phyloP scores from a whole-genome alignment of 2,113 vertebrate species.

The Vimba vimba region DNA sequence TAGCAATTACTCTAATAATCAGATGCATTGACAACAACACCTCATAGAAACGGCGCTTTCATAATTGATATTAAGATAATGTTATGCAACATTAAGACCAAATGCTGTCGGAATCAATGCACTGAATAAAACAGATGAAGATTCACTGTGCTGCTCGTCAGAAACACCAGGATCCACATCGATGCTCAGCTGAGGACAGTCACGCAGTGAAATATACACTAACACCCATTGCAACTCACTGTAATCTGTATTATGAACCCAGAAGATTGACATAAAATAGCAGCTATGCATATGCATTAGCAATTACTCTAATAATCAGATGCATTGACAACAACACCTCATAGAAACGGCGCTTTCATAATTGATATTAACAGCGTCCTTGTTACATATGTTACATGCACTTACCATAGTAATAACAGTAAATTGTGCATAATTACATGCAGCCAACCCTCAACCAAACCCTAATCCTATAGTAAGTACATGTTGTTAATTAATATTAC shows the following conservation, averaged over 20 bases:
- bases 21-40: neutral
- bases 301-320: neutral
- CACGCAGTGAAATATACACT: neutral
- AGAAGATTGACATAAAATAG: constrained; percentile 4
- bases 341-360: neutral
- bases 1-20: neutral
- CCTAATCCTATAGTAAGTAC: no score
- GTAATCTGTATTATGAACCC: neutral
- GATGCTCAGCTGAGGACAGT: neutral
- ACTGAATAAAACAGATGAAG: neutral
- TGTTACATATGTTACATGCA: no score
- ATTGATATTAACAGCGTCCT: neutral
- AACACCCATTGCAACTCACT: constrained; percentile 32
- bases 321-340: neutral
- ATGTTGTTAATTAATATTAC: no score
- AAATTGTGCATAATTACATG: no score
- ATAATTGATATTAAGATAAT: neutral
- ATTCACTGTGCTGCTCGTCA: constrained; percentile 43
- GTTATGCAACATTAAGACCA: no score
- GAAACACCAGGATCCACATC: constrained; percentile 24
- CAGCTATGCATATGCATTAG: neutral
- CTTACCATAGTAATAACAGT: no score
- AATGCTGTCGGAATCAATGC: no score
- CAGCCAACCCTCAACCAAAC: no score
- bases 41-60: neutral